A percentile compares a stretch with the other conserved stretches of the same genome.
These are phyloP conservation scores for Rhopalosiphum nymphaeae DNA, from an alignment of 2,888 invertebrate genomes.

Conservation along the genomic window DNA sequence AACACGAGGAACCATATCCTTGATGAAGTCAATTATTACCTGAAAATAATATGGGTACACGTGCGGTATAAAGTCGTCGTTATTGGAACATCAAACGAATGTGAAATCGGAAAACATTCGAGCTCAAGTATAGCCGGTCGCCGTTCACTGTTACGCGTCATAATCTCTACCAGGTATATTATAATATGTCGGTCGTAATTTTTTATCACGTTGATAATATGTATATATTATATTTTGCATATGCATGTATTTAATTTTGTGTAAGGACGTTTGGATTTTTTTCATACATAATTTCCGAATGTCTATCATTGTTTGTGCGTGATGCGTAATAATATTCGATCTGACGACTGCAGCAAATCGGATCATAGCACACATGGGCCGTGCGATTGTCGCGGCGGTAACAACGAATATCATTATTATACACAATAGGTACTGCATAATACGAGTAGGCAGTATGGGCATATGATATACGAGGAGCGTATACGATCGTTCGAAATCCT, in stretches of 20 bases:
- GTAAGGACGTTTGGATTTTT: background rate
- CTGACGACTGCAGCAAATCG: background rate
- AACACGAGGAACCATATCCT: background rate
- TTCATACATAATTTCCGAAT: background rate
- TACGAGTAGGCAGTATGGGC: no score
- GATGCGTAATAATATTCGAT: background rate
- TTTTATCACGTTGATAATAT: background rate
- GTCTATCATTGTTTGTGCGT: background rate
- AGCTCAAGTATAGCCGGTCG: constrained; percentile 9
- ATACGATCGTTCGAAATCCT: background rate
- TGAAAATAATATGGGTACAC: background rate
- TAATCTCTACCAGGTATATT: background rate
- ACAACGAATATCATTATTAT: background rate
- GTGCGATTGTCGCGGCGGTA: background rate
- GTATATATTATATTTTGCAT: background rate
- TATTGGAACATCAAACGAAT: background rate
- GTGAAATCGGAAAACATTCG: background rate
- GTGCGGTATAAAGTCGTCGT: background rate
- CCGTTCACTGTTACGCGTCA: background rate
- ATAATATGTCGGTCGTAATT: background rate
- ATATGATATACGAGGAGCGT: no score
- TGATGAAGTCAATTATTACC: background rate
- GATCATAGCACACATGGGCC: no score
- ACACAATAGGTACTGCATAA: background rate
- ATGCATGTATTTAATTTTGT: background rate